Percentiles rank a stretch among this genome's conserved stretches.
Conservation (phyloP, 2,797 vertebrate genomes). For the Bucorvus abyssinicus region DNA sequence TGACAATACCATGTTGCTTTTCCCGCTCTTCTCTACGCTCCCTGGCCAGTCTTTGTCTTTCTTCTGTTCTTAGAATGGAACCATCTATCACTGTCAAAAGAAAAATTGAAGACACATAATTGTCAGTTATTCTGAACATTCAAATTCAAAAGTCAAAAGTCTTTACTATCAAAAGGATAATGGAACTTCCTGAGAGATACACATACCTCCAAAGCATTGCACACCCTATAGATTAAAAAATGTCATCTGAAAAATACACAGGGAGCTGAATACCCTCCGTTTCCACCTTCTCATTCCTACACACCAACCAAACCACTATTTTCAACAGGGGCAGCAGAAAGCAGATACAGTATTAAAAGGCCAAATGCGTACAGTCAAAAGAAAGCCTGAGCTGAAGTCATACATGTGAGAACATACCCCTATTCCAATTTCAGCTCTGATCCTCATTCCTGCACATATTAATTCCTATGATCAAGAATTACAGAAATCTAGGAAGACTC, state of each 20-base stretch:
- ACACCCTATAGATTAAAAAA: not conserved
- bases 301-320: not conserved
- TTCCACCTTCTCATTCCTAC: not conserved
- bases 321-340: not conserved
- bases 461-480: not conserved
- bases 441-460: not conserved
- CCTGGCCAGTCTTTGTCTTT: constrained; percentile 89
- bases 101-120: not conserved
- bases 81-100: constrained; percentile 86
- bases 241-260: not conserved
- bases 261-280: not conserved
- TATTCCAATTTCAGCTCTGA: not conserved
- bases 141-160: not conserved
- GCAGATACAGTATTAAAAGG: not conserved
- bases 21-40: constrained; percentile 91
- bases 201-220: not conserved
- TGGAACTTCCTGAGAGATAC: not conserved
- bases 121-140: not conserved
- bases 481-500: not conserved
- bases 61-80: constrained; percentile 87
- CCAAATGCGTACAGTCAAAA: not conserved
- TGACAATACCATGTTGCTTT: constrained; percentile 84
- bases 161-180: not conserved
- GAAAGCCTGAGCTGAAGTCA: not conserved
- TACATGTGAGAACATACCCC: not conserved